These are phyloP conservation scores for Coccyzus lansbergi DNA, from an alignment of 2,797 vertebrate genomes.

Conservation along the genomic window DNA sequence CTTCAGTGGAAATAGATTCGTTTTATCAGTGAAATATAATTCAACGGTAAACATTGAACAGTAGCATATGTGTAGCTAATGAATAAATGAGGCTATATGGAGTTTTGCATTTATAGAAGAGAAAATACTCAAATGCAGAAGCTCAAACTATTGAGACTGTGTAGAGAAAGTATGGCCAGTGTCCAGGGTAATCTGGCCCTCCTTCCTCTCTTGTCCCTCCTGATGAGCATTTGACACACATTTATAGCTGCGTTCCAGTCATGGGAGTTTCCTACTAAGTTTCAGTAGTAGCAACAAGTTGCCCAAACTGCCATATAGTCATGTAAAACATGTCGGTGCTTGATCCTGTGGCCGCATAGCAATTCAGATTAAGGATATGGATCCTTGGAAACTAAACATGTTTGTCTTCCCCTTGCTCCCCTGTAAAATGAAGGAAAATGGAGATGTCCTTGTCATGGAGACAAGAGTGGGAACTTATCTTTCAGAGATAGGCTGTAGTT, in stretches of 20 bases:
- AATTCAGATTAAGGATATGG: neutral
- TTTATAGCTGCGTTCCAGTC: too few species aligned
- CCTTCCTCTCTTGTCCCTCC: too few species aligned
- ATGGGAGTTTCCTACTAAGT: too few species aligned
- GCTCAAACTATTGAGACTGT: neutral
- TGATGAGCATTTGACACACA: too few species aligned
- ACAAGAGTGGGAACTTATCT: neutral
- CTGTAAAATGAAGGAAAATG: too few species aligned
- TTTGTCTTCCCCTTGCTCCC: too few species aligned
- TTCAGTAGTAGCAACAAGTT: too few species aligned
- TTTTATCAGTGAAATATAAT: conserved; percentile 52
- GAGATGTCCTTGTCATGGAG: neutral
- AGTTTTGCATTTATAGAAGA: neutral
- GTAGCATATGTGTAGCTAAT: neutral
- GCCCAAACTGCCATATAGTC: accelerated
- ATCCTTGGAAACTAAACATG: neutral
- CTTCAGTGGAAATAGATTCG: conserved; percentile 16
- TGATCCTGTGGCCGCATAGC: neutral
- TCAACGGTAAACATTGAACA: neutral
- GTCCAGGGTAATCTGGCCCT: too few species aligned
- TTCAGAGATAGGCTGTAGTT: neutral
- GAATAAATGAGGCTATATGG: neutral
- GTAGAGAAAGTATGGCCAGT: neutral
- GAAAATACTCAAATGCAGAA: neutral
- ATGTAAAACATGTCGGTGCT: neutral